Conservation (phyloP, 2,888 invertebrate species). For the Drosophila niveifrons region DNA sequence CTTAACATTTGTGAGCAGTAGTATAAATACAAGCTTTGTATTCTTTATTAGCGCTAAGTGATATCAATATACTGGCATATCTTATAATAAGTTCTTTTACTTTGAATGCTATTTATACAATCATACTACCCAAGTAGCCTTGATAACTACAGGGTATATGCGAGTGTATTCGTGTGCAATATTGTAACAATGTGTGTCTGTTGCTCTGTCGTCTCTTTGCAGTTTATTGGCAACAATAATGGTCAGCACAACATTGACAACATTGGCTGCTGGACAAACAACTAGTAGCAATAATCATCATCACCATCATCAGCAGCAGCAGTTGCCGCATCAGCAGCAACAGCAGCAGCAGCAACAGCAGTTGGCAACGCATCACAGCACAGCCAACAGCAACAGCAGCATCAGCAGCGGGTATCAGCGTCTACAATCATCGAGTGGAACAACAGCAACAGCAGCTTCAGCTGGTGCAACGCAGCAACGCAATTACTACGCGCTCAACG, state of each 20-base stretch:
- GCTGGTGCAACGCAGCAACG: constrained; percentile 41
- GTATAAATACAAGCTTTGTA: too few relatives aligned
- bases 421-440: constrained; percentile 53
- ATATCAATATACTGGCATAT: too few relatives aligned
- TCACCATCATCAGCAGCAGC: constrained; percentile 72
- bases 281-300: constrained; percentile 83
- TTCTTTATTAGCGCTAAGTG: too few relatives aligned
- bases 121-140: not conserved
- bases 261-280: constrained; percentile 85
- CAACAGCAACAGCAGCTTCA: constrained; percentile 33
- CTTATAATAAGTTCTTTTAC: too few relatives aligned
- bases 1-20: too few relatives aligned
- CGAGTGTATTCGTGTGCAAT: not conserved
- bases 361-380: constrained; percentile 50
- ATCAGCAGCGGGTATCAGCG: constrained; percentile 41
- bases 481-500: constrained; percentile 55
- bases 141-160: not conserved
- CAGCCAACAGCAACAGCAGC: constrained; percentile 10
- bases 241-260: constrained; percentile 86
- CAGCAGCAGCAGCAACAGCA: constrained; percentile 52
- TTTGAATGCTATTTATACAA: too few relatives aligned
- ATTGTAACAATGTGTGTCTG: not conserved
- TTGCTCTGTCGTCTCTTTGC: constrained; percentile 43
- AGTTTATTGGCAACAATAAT: constrained; percentile 85
- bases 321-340: constrained; percentile 51